Base-by-base conservation (phyloP, 2,797 vertebrate species). In the Coccyzus lansbergi region DNA sequence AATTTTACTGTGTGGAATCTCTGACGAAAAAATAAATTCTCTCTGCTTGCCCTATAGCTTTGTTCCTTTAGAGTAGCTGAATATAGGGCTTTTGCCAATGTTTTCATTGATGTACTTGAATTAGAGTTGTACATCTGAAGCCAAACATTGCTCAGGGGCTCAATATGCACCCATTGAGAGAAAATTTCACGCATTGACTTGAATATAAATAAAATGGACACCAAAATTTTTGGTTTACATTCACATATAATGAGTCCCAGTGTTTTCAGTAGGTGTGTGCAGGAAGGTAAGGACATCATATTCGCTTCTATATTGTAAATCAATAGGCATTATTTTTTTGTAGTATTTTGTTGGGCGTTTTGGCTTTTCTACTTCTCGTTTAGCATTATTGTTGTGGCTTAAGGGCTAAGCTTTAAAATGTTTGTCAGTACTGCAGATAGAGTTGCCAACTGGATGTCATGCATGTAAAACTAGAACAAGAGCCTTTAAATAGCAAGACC, bases 401-500 rank as follows among this genome's bases (percentile, higher is more conserved):
- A 63, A 77, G 38, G 22, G 51, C 59, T 80, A 72, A 91, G 34
- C 55, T 68, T 92, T 81, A 78, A 90, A 79, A 64, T 46, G 26
- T 89, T 86, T 94, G 60, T 86, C 46, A 42, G 55, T 93, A 10
- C 51, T 86, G 65, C 55, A 83, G 80, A 68, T 60, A 70, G 58
- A 86, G 46, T 92, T 96, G 83, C 85, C 77, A 91, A 70, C 62
- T 94, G 83, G 77, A 77, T 95, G 83, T 94, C 51, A 38, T 44
- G 67, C 29, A n/a, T 94, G 29, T 92, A 76, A 91, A 94, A 86
- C 83, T 78, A 64, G 77, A 91, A 87, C 34, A 84, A 90, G 81
- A 90, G 68, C 16, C 72, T 94, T 86, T 91, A 65, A 95, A 84
- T 42, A 94, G 82, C 34, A 83, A 94, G 69, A 22, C 65, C 24